phyloP scores from a whole-genome alignment of 2,888 invertebrate species.

The Drosophila nr. perissopoda region DNA sequence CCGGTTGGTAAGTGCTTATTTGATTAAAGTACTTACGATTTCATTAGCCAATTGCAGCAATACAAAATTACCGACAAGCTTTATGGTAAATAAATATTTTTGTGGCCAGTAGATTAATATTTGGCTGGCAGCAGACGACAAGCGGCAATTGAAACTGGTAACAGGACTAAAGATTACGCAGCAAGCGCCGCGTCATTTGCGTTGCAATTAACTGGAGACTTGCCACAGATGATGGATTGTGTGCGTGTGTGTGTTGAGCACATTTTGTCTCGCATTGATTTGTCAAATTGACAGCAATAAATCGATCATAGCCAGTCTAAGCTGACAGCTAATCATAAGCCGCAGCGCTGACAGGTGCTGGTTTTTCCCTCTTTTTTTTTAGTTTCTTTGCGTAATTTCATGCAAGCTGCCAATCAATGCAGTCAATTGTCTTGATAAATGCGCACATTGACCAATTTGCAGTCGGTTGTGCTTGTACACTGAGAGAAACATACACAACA shows the following conservation, averaged over 20 bases:
- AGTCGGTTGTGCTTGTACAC: constrained; percentile 6
- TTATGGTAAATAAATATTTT: not conserved
- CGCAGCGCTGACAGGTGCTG: constrained; percentile 67
- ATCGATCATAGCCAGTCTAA: constrained; percentile 75
- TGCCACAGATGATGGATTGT: constrained; percentile 1
- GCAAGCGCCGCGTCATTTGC: constrained; percentile 36
- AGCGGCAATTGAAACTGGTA: constrained; percentile 54
- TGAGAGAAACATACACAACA: not conserved
- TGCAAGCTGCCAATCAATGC: constrained; percentile 77
- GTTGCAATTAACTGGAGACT: constrained; percentile 36
- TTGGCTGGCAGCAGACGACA: constrained; percentile 59
- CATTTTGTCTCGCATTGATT: constrained; percentile 67
- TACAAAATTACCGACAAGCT: constrained; percentile 62
- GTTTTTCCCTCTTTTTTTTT: not conserved
- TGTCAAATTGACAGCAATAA: constrained; percentile 82
- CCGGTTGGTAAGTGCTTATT: constrained; percentile 68
- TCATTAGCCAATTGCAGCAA: constrained; percentile 75
- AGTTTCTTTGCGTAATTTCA: constrained; percentile 67
- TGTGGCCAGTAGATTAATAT: constrained; percentile 62
- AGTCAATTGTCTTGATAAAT: constrained; percentile 81
- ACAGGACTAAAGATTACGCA: constrained; percentile 25
- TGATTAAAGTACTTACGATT: constrained; percentile 79
- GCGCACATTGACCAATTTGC: constrained; percentile 73
- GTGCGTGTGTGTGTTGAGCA: constrained; percentile 1
- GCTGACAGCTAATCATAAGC: constrained; percentile 79